These are phyloP conservation scores for Enhydra lutris DNA, from an alignment of 2,113 vertebrate genomes.

Conservation along the genomic window DNA sequence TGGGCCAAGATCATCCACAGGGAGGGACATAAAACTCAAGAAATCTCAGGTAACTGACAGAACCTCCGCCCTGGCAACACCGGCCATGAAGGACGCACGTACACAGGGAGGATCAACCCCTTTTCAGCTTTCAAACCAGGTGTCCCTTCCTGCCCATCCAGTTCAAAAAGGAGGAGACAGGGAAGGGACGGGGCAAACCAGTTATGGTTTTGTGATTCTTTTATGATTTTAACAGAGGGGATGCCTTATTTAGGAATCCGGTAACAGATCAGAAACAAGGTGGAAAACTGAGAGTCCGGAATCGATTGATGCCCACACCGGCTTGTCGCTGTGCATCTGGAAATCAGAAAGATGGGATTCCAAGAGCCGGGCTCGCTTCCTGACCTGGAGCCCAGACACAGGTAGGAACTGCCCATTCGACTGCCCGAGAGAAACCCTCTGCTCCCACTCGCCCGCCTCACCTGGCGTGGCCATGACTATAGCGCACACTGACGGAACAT, in stretches of 20 bases:
- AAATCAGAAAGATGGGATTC: not conserved
- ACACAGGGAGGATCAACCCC: not conserved
- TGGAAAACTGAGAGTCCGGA: not conserved
- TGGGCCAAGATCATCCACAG: not conserved
- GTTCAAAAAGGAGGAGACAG: not conserved
- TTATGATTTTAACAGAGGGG: not conserved
- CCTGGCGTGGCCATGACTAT: not conserved
- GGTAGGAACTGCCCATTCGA: not conserved
- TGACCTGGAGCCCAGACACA: not conserved
- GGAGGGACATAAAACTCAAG: not conserved
- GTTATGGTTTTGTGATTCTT: not conserved
- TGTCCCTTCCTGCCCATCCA: not conserved
- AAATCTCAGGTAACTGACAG: not conserved
- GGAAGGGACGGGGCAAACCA: rapidly evolving
- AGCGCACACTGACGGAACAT: rapidly evolving
- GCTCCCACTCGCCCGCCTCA: not conserved
- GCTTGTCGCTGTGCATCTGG: not conserved
- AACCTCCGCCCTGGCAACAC: not conserved
- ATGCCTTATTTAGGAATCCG: not conserved
- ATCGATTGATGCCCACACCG: not conserved
- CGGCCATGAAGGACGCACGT: not conserved
- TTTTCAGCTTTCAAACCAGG: not conserved
- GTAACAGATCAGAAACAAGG: not conserved
- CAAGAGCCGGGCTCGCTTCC: not conserved
- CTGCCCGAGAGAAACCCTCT: not conserved